Conservation (phyloP, 1,140 invertebrate species). For the Teleogryllus occipitalis region DNA sequence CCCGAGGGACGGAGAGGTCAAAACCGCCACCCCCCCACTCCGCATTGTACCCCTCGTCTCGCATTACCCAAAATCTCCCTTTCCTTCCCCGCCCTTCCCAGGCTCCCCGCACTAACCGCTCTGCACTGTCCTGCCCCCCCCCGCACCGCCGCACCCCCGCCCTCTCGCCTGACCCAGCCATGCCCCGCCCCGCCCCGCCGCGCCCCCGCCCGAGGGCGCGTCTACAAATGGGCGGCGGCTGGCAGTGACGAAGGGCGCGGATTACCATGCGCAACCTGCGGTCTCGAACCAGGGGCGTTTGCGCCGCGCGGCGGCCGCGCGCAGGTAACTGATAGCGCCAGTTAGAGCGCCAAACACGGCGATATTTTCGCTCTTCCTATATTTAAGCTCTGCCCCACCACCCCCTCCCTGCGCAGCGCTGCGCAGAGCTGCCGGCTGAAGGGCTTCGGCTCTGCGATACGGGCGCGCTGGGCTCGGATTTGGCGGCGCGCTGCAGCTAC, state of each 20-base stretch:
- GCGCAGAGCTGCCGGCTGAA: background rate
- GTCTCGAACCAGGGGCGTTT: background rate
- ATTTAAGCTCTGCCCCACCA: background rate
- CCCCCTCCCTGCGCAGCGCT: background rate
- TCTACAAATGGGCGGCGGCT: background rate
- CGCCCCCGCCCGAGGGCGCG: too few species aligned
- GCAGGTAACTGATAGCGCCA: background rate
- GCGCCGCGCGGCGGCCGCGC: too few species aligned
- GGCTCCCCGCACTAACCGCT: too few species aligned
- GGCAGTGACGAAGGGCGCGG: background rate
- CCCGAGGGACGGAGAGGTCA: too few species aligned
- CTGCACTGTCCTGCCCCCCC: too few species aligned
- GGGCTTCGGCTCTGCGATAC: background rate
- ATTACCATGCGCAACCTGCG: constrained; percentile 3
- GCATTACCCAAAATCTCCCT: too few species aligned
- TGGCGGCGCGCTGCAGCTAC: background rate
- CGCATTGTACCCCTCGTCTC: too few species aligned
- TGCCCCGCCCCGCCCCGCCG: too few species aligned
- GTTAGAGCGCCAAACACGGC: background rate
- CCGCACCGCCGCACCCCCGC: too few species aligned
- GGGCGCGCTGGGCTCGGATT: background rate
- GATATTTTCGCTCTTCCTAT: background rate
- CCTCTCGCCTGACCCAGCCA: too few species aligned
- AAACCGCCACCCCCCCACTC: too few species aligned
- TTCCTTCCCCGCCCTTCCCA: too few species aligned